Percentiles rank a stretch among this genome's conserved stretches.
These are phyloP conservation scores for Pediacus dermestoides DNA, from an alignment of 2,888 invertebrate genomes.

Conservation along the genomic window DNA sequence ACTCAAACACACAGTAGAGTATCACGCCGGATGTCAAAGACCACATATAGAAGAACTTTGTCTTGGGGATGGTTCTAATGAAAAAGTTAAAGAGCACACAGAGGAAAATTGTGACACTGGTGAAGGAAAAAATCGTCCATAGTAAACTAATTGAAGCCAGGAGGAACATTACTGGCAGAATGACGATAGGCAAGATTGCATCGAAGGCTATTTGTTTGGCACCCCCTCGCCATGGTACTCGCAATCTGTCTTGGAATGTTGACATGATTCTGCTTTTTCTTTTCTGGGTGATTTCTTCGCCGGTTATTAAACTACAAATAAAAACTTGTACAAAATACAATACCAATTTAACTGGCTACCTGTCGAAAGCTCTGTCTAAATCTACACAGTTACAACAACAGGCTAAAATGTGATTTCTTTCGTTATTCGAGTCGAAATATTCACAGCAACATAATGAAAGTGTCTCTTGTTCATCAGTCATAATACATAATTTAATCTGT, in stretches of 20 bases:
- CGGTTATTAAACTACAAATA: conserved; percentile 47
- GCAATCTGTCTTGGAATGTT: conserved; percentile 55
- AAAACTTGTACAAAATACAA: conserved; percentile 13
- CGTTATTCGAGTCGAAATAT: conserved; percentile 53
- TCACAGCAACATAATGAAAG: conserved; percentile 60
- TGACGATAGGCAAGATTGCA: conserved; percentile 51
- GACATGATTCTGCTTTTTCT: conserved; percentile 46
- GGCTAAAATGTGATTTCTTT: conserved; percentile 54
- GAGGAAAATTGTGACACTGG: conserved; percentile 38
- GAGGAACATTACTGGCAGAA: conserved; percentile 51
- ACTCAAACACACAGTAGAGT: conserved; percentile 67
- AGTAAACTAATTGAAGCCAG: conserved; percentile 52
- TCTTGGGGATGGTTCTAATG: conserved; percentile 43
- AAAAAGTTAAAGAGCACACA: conserved; percentile 37
- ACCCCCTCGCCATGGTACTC: conserved; percentile 59
- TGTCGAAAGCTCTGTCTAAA: conserved; percentile 56
- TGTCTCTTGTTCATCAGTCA: too few species aligned
- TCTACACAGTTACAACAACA: conserved; percentile 60
- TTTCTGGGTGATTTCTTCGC: conserved; percentile 40
- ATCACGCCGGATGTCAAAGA: conserved; percentile 63
- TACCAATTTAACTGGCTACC: conserved; percentile 42
- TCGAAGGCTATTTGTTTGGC: conserved; percentile 56
- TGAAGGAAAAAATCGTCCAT: conserved; percentile 43
- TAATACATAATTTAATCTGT: too few species aligned
- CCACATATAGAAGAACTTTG: conserved; percentile 76